These are phyloP conservation scores for Numida meleagris DNA, from an alignment of 2,113 vertebrate species.

Conservation along the genomic window DNA sequence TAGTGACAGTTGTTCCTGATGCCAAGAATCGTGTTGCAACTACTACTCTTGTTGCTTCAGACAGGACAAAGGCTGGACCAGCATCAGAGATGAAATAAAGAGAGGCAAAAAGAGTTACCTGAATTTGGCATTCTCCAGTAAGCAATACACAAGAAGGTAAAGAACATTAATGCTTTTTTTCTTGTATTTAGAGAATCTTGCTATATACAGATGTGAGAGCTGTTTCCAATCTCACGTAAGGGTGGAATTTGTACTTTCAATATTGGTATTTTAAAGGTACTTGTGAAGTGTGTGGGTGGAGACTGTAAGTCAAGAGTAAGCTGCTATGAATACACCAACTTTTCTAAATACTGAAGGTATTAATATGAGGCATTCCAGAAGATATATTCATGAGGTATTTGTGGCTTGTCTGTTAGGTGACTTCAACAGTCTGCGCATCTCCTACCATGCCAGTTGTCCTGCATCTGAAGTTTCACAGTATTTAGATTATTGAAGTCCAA, in stretches of 20 bases:
- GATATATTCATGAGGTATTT: neutral
- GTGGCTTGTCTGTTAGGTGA: neutral
- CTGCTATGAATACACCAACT: neutral
- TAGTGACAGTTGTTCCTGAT: neutral
- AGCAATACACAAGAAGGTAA: neutral
- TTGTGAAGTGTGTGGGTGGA: neutral
- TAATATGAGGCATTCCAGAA: neutral
- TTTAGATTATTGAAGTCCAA: neutral
- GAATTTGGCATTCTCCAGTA: neutral
- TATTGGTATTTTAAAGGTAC: neutral
- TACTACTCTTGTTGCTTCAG: neutral
- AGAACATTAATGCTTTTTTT: neutral
- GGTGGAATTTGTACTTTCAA: neutral
- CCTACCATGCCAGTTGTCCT: neutral
- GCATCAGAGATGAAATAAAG: neutral
- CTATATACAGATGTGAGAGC: neutral
- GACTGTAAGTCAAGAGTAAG: neutral
- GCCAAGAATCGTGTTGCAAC: neutral
- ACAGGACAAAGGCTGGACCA: neutral
- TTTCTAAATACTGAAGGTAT: neutral
- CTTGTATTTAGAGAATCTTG: neutral
- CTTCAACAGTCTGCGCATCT: neutral
- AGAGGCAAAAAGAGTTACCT: neutral
- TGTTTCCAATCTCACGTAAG: neutral
- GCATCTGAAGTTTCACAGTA: neutral